These are phyloP conservation scores for Tinamus guttatus DNA, from an alignment of 2,113 vertebrate genomes.

Conservation along the genomic window DNA sequence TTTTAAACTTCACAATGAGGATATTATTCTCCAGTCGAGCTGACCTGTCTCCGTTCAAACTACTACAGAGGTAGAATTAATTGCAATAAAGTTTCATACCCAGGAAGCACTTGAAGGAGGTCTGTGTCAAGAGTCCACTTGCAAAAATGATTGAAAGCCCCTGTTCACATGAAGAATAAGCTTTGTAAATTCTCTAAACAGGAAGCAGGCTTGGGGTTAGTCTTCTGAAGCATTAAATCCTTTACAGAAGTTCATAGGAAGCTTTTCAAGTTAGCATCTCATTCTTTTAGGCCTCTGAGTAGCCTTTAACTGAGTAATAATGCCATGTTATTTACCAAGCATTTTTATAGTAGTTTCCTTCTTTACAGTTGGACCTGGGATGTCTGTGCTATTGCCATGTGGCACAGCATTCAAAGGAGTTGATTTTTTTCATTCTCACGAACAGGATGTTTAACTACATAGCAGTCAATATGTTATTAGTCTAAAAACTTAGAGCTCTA, in stretches of 20 bases:
- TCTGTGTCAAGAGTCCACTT: neutral
- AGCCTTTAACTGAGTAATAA: conserved; percentile 28
- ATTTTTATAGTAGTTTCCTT: conserved; percentile 61
- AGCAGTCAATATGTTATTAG: conserved; percentile 35
- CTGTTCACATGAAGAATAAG: conserved; percentile 5
- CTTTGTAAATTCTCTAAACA: conserved; percentile 8
- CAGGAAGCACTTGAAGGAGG: neutral
- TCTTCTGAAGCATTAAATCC: neutral
- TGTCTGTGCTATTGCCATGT: conserved; percentile 41
- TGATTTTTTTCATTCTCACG: conserved; percentile 46
- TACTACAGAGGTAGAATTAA: conserved; percentile 36
- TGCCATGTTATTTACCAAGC: conserved; percentile 16
- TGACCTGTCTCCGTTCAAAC: neutral
- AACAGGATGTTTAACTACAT: conserved; percentile 50
- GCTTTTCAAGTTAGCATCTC: conserved; percentile 39
- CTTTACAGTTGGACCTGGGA: conserved; percentile 42
- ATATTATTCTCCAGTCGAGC: neutral
- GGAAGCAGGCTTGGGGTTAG: neutral
- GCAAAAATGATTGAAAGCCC: conserved; percentile 25
- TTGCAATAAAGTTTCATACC: conserved; percentile 12
- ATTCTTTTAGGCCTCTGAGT: conserved; percentile 31
- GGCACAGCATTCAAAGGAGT: conserved; percentile 49
- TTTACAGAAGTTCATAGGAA: neutral
- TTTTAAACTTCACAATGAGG: neutral
- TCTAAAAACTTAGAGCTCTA: conserved; percentile 26